These are phyloP conservation scores for Cottus gobio DNA, from an alignment of 2,113 vertebrate genomes.

Conservation along the genomic window DNA sequence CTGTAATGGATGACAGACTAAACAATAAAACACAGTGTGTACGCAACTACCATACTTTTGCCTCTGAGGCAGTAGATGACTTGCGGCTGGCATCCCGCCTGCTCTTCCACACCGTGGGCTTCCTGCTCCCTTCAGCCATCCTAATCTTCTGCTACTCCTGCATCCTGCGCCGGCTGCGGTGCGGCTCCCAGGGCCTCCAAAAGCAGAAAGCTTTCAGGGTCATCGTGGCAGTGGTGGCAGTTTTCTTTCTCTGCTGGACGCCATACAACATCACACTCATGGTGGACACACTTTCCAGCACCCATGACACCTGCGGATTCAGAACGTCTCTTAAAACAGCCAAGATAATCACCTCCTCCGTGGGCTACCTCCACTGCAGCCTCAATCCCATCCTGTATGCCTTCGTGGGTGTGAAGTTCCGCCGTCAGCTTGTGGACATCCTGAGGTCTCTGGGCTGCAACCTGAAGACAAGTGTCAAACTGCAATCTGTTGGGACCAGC, in stretches of 20 bases:
- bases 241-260: constrained; percentile 89
- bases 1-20: constrained; percentile 30
- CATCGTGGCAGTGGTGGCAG: constrained; percentile 84
- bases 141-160: constrained; percentile 87
- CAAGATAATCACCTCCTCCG: constrained; percentile 72
- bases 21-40: constrained; percentile 69
- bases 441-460: constrained; percentile 78
- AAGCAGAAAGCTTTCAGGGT: constrained; percentile 86
- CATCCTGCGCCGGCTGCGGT: constrained; percentile 82
- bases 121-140: constrained; percentile 84
- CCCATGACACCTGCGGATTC: constrained; percentile 46
- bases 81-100: constrained; percentile 68
- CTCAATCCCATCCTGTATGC: constrained; percentile 91
- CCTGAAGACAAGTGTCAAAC: constrained; percentile 41
- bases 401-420: constrained; percentile 89
- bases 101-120: constrained; percentile 84
- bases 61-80: fast-evolving
- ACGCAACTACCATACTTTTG: constrained; percentile 45
- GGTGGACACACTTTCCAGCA: constrained; percentile 76
- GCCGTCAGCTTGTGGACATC: constrained; percentile 82
- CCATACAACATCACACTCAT: constrained; percentile 87
- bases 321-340: constrained; percentile 70
- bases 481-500: constrained; percentile 39
- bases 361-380: constrained; percentile 89
- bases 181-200: constrained; percentile 79